These are phyloP conservation scores for Hipposideros armiger DNA, from an alignment of 2,113 vertebrate genomes.

Conservation along the genomic window DNA sequence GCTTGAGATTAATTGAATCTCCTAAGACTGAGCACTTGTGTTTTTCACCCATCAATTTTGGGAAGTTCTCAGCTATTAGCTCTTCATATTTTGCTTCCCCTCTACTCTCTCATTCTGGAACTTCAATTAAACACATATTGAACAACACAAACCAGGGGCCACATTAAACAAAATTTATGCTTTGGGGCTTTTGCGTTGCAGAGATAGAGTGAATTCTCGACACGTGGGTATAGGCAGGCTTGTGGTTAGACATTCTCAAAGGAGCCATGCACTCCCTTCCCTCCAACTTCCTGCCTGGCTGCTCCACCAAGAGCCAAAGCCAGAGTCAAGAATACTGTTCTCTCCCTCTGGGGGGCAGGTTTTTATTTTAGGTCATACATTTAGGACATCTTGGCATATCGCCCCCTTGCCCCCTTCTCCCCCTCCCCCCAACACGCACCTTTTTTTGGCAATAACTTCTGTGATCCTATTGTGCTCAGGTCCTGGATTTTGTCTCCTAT, in stretches of 20 bases:
- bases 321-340: background rate
- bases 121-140: background rate
- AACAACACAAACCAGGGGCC: background rate
- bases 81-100: background rate
- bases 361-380: constrained; percentile 31
- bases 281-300: background rate
- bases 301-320: background rate
- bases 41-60: background rate
- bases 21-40: background rate
- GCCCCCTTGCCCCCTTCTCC: too few species aligned
- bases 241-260: background rate
- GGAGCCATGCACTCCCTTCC: background rate
- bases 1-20: background rate
- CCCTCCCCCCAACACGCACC: too few species aligned
- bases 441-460: background rate
- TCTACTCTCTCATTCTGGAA: background rate
- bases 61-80: background rate
- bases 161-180: constrained; percentile 3
- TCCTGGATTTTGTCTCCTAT: background rate
- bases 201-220: background rate
- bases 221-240: background rate
- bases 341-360: background rate
- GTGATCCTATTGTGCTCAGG: background rate
- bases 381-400: background rate
- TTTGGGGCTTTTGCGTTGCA: background rate